Base-by-base conservation (phyloP, 2,113 vertebrate species). In the Aspiorhynchus laticeps region DNA sequence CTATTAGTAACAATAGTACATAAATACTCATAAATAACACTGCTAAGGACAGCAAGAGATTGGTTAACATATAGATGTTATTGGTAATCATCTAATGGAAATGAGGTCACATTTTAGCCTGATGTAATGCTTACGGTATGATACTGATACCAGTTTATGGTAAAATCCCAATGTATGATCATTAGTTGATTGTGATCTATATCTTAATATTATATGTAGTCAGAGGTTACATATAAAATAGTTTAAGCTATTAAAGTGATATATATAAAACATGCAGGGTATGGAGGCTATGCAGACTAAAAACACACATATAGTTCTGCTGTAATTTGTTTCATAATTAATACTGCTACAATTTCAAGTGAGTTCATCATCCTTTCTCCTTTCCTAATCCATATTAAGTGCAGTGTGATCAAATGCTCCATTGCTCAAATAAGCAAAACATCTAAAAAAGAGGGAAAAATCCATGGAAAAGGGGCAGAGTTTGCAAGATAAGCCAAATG, bases 401-500 rank as follows among this genome's bases (percentile, higher is more conserved):
- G 1, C 28, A 63, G 36, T 59, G 41, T 51, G 76, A 84, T 88
- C 48, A 77, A 85, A 87, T 71, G 31, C 78, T 56, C 28, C 46
- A 81, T 59, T 82, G 75, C 51, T 73, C 41, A 83, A 83, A 69
- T 87, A 77, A 86, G 38, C 80, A 41, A 31, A 59, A 84, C 56
- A 33, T 63, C 41, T 28, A 28, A 56, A 59, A 24, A 84, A 15
- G 10, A 41, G 24, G 83, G 19, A 43, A 71, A 77, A 86, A 83
- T 48, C 46, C 59, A 85, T 83, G 78, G 85, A 88, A 61, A 85
- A 28, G 36, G 56, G 56, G 33, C 65, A 46, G 24, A 53, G 36
- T 88, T 86, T 76, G 75, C 53, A 21, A 28, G 86, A 88, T 88
- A 88, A 89, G 87, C 75, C 83, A 84, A 88, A 86, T 15, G 12